Conservation (phyloP, 2,797 vertebrate genomes). For the Leptatherina wallacei region DNA sequence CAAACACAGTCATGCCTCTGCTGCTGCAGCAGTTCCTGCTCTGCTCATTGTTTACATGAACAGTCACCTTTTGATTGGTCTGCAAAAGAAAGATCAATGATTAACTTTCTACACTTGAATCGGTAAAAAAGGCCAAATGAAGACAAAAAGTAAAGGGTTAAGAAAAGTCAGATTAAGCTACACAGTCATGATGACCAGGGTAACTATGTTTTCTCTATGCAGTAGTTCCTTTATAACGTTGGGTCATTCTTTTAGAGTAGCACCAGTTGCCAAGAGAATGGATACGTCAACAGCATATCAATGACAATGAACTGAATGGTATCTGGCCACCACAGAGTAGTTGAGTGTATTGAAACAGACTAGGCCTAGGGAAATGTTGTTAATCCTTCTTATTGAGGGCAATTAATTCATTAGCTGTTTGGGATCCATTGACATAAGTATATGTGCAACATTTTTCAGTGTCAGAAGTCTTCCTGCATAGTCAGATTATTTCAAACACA, state of each 20-base stretch:
- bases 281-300: slow-evolving; percentile 53
- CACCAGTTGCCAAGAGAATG: slow-evolving; percentile 61
- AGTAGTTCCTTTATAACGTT: slow-evolving; percentile 21
- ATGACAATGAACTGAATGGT: slow-evolving; percentile 38
- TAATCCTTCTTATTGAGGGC: background rate
- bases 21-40: slow-evolving; percentile 91
- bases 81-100: slow-evolving; percentile 70
- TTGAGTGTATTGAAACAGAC: slow-evolving; percentile 17
- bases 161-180: background rate
- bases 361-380: background rate
- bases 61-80: slow-evolving; percentile 89
- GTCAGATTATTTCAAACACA: background rate
- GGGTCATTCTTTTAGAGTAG: slow-evolving; percentile 39
- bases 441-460: background rate
- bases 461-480: background rate
- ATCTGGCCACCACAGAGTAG: background rate
- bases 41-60: slow-evolving; percentile 91
- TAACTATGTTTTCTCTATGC: background rate
- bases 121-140: background rate
- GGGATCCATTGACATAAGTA: background rate
- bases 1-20: slow-evolving; percentile 89
- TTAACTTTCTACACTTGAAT: slow-evolving; percentile 1
- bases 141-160: background rate
- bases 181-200: background rate
- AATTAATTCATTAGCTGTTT: background rate